Base-by-base conservation (phyloP, 2,888 invertebrate genomes). In the Tiphia femorata region DNA sequence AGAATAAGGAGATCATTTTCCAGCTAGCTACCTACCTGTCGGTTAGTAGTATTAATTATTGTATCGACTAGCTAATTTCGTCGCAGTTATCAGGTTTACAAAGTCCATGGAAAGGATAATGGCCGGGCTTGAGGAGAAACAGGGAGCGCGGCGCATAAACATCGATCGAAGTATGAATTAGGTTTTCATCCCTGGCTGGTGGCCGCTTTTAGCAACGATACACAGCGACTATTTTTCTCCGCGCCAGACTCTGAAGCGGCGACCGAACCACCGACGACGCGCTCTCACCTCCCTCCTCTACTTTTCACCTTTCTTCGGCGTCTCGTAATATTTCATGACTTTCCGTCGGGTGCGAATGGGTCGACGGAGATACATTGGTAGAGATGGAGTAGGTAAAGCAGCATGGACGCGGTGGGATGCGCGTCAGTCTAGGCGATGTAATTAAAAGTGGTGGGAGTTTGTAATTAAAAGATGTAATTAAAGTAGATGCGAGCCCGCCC, bases 391-490 rank as follows among this genome's bases (percentile, higher is more conserved):
- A 29, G 29, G 10, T 10, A 19, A 17, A 2, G 27, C 5, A 16
- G 17, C 16, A 17, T 38, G 20, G 38, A 38, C 10, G 16, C 19
- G 6, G 4, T 20, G 20, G 21, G 8, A 12, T 37, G 7, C 16
- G 21, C 19, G 20, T n/a, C n/a, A n/a, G 27, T 19, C 20, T n/a
- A 20, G 33, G 41, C 21, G 44, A 33, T 27, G 54, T 65, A 59
- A 62, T 66, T 65, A 62, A 65, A 58, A 54, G 46, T 54, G 51
- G 47, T 30, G 50, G 40, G 40, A 50, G 51, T 53, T 58, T 29
- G 35, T 57, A 52, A 57, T 62, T 54, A 62, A 53, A 50, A 29
- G 46, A 50, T 41, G 30, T 58, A 66, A 62, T 58, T 66, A 62
- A 66, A 35, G 46, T 30, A 43, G 49, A 61, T 46, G 50, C 46